phyloP scores from a whole-genome alignment of 2,797 vertebrate species.

The Sebastes nivosus region DNA sequence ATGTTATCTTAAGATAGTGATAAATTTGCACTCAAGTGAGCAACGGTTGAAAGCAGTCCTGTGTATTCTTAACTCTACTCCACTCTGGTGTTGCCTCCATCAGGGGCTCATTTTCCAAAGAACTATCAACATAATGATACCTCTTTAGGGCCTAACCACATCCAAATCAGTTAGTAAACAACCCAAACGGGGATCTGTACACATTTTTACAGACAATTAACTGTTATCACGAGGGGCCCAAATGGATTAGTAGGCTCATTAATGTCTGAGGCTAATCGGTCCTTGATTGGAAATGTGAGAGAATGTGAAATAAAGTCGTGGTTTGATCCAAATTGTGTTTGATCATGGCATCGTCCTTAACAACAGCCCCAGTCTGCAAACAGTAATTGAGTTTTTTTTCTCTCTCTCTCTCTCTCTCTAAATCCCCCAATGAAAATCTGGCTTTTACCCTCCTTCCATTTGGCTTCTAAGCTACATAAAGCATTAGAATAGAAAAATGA shows the following conservation, averaged over 20 bases:
- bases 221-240: slow-evolving; percentile 81
- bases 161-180: slow-evolving; percentile 87
- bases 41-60: slow-evolving; percentile 53
- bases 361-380: slow-evolving; percentile 70
- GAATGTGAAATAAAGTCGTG: slow-evolving; percentile 77
- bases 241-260: slow-evolving; percentile 85
- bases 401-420: neutral
- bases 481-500: slow-evolving; percentile 50
- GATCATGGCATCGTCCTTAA: slow-evolving; percentile 72
- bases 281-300: slow-evolving; percentile 84
- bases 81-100: slow-evolving; percentile 74
- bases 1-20: slow-evolving; percentile 60
- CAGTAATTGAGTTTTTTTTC: slow-evolving; percentile 64
- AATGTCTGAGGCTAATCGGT: slow-evolving; percentile 85
- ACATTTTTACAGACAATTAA: slow-evolving; percentile 88
- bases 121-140: slow-evolving; percentile 83
- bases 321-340: slow-evolving; percentile 83
- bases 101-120: slow-evolving; percentile 82
- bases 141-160: slow-evolving; percentile 85
- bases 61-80: slow-evolving; percentile 71
- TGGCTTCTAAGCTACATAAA: slow-evolving; percentile 42
- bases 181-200: slow-evolving; percentile 84
- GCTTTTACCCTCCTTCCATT: slow-evolving; percentile 52
- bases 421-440: slow-evolving; percentile 56
- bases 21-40: slow-evolving; percentile 59